Evolutionary conservation across 2,113 vertebrate species (phyloP).

Genomic region (Eonycteris spelaea): DNA sequence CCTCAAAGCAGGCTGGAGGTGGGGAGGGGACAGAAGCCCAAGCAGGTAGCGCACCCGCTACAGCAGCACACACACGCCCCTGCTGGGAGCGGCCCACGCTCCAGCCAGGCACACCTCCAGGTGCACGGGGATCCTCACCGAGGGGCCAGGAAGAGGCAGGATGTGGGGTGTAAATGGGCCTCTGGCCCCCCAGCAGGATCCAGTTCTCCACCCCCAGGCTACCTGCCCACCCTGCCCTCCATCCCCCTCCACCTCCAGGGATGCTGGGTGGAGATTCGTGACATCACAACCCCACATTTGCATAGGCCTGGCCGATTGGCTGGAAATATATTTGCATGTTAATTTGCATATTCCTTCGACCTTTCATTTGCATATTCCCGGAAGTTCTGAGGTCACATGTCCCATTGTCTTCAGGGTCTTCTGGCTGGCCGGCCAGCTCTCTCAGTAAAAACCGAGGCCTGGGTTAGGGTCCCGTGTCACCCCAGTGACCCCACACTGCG

Average conservation of each 20-base stretch:
- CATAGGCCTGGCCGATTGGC: neutral
- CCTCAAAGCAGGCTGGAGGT: fast-evolving
- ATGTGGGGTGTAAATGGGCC: fast-evolving
- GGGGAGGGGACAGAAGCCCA: too few species aligned
- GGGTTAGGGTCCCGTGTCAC: neutral
- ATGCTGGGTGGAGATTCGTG: neutral
- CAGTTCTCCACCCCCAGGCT: fast-evolving
- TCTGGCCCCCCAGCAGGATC: too few species aligned
- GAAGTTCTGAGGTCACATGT: neutral
- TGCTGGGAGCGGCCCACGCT: too few species aligned
- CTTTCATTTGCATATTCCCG: too few species aligned
- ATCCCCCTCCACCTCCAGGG: neutral
- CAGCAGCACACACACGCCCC: neutral
- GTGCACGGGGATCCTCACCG: neutral
- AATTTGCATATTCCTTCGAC: too few species aligned
- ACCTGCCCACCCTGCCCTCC: neutral
- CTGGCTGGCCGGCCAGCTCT: fast-evolving
- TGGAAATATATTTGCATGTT: neutral
- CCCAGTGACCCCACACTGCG: neutral
- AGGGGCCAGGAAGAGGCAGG: neutral
- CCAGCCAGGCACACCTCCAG: neutral
- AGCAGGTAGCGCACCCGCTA: fast-evolving
- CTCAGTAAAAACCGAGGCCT: neutral
- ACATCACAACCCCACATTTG: neutral
- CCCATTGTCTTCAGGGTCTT: neutral